Base-by-base conservation (phyloP, 30 jellyfish, hydroid and myxozoan species). In the Mastigias papua region DNA sequence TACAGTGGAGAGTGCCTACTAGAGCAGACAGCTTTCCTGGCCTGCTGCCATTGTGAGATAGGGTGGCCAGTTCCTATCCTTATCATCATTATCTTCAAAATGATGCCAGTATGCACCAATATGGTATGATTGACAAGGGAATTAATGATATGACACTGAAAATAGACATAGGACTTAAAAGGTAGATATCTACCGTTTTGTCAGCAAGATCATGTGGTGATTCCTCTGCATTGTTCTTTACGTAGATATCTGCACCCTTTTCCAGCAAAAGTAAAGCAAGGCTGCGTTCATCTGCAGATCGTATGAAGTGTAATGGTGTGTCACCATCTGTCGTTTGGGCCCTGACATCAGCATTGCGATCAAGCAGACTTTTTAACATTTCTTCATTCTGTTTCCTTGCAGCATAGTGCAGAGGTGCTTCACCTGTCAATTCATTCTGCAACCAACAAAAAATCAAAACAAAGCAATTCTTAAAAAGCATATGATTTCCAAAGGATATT, bases 341-440 rank as follows among this genome's bases (percentile, higher is more conserved):
- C 27, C 72, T 86, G 28, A 66, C 79, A 78, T 92, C 96, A 27
- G 92, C 93, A 19, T 92, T 97, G n/a, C 28, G 33, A 22, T 86
- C 70, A 21, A 92, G 63, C 28, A 92, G 78, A 33, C 33, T 65
- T 31, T 48, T 20, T 27, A 80, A 81, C 70, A 92, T 80, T 4
- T 86, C 85, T 2, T 48, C 48, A 13, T 80, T 72, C 54, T 48
- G 92, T 34, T 89, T 64, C 21, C 89, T 37, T 8, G 50, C 96
- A 31, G 98, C 98, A 49, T 62, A 92, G 30, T 84, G 93, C 4
- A 84, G 86, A 0, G 93, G 62, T 11, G 86, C 70, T 51, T 67
- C 78, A 46, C 84, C 92, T 37, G 92, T 82, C 48, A 37, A 66
- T 11, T 19, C 54, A 30, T 82, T 82, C 92, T 82, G 42, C 5